Percentiles rank a stretch among this genome's conserved stretches.
Conservation (phyloP, 2,113 vertebrate genomes). For the Eretmochelys imbricata region DNA sequence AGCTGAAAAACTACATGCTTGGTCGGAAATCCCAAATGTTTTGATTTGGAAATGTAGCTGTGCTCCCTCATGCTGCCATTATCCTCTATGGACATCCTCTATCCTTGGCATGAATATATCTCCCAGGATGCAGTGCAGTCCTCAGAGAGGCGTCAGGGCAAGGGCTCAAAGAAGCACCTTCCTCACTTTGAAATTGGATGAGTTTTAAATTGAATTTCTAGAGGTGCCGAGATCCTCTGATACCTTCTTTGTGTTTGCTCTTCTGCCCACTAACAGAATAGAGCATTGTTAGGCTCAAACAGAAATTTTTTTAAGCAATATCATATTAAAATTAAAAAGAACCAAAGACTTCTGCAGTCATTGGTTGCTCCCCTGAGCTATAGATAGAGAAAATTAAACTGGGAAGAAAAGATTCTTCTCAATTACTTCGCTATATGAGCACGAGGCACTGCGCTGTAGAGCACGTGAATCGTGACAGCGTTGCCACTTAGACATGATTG, state of each 20-base stretch:
- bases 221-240: not conserved
- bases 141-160: not conserved
- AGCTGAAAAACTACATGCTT: not conserved
- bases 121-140: not conserved
- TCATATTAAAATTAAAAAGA: not conserved
- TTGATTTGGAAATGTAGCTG: not conserved
- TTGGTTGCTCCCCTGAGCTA: not conserved
- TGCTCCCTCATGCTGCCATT: not conserved
- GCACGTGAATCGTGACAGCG: not conserved
- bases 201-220: not conserved
- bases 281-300: not conserved
- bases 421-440: rapidly evolving
- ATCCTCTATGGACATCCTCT: not conserved
- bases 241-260: not conserved
- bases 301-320: not conserved
- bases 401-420: not conserved
- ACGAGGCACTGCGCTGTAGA: not conserved
- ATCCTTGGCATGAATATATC: not conserved
- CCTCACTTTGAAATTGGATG: not conserved
- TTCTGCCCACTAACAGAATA: not conserved
- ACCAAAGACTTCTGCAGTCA: not conserved
- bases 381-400: not conserved
- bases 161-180: not conserved
- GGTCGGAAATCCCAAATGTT: not conserved
- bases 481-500: not conserved